phyloP scores from a whole-genome alignment of 53 echinoderm and acorn worm species.

The Paracentrotus lividus region DNA sequence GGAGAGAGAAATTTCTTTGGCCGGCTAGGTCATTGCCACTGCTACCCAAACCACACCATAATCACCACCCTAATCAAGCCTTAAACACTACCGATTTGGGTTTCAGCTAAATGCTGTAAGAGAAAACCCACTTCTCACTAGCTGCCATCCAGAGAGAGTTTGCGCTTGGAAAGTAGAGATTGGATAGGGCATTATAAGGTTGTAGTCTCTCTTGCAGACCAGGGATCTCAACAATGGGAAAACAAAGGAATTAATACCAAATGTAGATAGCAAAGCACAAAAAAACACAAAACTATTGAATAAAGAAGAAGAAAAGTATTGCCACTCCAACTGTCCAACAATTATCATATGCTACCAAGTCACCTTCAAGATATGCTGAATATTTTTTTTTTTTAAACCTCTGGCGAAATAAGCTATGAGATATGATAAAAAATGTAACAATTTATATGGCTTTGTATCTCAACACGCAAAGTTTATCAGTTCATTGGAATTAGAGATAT shows the following conservation, averaged over 20 bases:
- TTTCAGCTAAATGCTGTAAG: slow-evolving; percentile 42
- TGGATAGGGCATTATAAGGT: not conserved
- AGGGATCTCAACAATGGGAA: not conserved
- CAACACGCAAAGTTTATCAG: no score
- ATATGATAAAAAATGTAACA: no score
- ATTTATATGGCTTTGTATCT: no score
- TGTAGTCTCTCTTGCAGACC: not conserved
- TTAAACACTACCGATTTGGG: slow-evolving; percentile 59
- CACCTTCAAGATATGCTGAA: no score
- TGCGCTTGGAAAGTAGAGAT: not conserved
- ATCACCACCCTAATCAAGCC: slow-evolving; percentile 60
- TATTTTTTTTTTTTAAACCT: no score
- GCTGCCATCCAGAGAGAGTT: not conserved
- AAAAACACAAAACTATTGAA: not conserved
- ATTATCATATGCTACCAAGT: no score
- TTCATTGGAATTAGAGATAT: no score
- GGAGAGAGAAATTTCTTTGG: no score
- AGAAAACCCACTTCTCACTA: slow-evolving; percentile 22
- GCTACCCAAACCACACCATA: slow-evolving; percentile 47
- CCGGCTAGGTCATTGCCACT: slow-evolving; percentile 43
- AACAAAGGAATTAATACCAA: not conserved
- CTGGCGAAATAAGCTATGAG: no score
- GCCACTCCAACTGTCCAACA: no score
- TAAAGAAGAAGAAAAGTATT: not conserved
- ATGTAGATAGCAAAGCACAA: not conserved